Base-by-base conservation (phyloP, 2,888 invertebrate genomes). In the Gymnocheta viridis region DNA sequence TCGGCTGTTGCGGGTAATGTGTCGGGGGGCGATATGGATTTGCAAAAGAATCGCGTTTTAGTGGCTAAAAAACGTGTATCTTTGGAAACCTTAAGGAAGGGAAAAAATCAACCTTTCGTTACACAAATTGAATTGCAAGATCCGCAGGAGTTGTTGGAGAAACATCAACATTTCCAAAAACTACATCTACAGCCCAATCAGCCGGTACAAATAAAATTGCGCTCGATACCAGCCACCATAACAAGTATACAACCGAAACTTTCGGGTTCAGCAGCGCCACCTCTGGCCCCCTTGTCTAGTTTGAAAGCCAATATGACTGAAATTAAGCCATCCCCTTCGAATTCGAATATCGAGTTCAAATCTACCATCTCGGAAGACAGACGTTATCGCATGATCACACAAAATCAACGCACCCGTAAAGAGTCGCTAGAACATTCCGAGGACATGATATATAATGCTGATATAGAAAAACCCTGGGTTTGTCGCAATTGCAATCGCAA, bases 401-500 rank as follows among this genome's bases (percentile, higher is more conserved):
- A 92, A 86, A 92, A 92, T 82, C 92, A 92, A 82, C 89, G 92
- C 27, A 91, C 91, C 87, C 91, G 92, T 49, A 92, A 92, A 81
- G 91, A 92, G 58, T 92, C 92, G 7, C 86, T 92, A 4, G 91
- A 92, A 83, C 92, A 92, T 74, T 91, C 92, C 12, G 91, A 91
- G 14, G 92, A 92, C 54, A 92, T 92, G 91, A 91, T 92, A 82
- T 92, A 92, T 82, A 92, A 91, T 87, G 90, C 91, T 14, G 90
- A 91, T 70, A 91, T 91, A 67, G 92, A 92, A 86, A 92, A 92
- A 84, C 92, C 92, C 7, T 92, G 92, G 92, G 93, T 94, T 87
- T 94, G 96, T 90, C 93, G 93, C 85, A 94, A 94, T 86, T 96
- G 96, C 90, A 94, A 94, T 89, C 94, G 95, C 90, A 94, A 94